Conservation (phyloP, 2,888 invertebrate genomes). For the Bugulina stolonifera region DNA sequence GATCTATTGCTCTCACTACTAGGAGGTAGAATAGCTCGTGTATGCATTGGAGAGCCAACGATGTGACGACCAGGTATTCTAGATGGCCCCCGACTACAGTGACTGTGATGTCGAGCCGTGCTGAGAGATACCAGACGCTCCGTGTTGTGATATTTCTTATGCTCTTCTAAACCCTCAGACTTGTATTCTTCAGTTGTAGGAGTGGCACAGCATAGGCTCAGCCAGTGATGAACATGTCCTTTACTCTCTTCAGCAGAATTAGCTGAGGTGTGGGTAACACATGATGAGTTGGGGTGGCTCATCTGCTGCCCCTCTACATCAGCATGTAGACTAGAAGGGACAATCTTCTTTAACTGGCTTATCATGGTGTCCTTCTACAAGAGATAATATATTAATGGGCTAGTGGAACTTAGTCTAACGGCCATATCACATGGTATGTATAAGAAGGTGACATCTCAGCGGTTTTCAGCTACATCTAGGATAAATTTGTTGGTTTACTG, state of each 20-base stretch:
- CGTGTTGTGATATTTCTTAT: background rate
- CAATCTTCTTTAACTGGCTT: background rate
- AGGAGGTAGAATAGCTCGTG: background rate
- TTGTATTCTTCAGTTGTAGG: background rate
- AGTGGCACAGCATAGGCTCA: background rate
- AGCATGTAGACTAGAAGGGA: background rate
- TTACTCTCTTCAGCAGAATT: background rate
- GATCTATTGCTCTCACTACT: background rate
- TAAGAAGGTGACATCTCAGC: no score
- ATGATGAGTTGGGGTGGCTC: background rate
- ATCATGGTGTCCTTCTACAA: conserved; percentile 9
- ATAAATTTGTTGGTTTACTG: no score
- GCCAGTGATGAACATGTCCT: background rate
- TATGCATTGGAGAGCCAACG: conserved; percentile 12
- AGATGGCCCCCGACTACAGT: background rate
- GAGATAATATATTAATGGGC: background rate
- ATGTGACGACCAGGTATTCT: background rate
- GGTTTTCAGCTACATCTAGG: no score
- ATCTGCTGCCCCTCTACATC: background rate
- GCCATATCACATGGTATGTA: no score
- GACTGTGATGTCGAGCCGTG: background rate
- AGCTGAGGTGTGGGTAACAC: background rate
- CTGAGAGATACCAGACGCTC: background rate
- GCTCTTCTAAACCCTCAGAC: background rate
- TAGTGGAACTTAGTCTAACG: no score